Base-by-base conservation (phyloP, 1,140 invertebrate species). In the Arion vulgaris region DNA sequence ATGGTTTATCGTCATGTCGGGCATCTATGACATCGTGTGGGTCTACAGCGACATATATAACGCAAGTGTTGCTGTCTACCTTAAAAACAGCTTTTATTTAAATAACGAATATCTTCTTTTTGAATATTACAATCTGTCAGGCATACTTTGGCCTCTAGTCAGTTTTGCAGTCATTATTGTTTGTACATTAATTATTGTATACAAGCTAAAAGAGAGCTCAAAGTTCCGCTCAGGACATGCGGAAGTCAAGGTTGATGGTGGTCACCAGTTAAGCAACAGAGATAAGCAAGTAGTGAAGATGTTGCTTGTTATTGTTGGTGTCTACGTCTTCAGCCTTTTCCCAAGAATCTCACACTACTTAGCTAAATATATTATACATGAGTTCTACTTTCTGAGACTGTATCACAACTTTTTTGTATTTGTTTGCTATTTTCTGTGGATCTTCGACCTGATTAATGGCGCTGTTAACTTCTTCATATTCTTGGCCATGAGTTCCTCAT, bases 11-110 rank as follows among this genome's bases (percentile, higher is more conserved):
- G 73, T 75, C 9, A 75, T 75, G n/a, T 75, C 19, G 13, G 38
- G 38, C 49, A 51, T 75, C 15, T 75, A 75, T 41, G 73, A 75
- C 41, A 75, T 75, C 49, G 19, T 75, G 39, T 75, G 73, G 73
- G 73, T 75, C 5, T 49, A 51, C 39, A 75, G 39, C 41, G 73
- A 75, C 28, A 49, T 13, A n/a, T 51, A 49, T 32, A 75, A 75
- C 41, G 13, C 5, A 41, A 45, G 38, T 26, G 28, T 75, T 11
- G 73, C 73, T 5, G 49, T 75, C 4, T 75, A 75, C 39, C 4
- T 49, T n/a, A 45, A 75, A 32, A 75, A 51, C 28, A 39, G 49
- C 28, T 75, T 75, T 39, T 75, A 32, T 28, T 28, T 15, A 11
- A 15, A 4, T 1, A 45, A 75, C 26, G 73, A 41, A 51, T 34